Base-by-base conservation (phyloP, 2,888 invertebrate species). In the Plutella xylostella region DNA sequence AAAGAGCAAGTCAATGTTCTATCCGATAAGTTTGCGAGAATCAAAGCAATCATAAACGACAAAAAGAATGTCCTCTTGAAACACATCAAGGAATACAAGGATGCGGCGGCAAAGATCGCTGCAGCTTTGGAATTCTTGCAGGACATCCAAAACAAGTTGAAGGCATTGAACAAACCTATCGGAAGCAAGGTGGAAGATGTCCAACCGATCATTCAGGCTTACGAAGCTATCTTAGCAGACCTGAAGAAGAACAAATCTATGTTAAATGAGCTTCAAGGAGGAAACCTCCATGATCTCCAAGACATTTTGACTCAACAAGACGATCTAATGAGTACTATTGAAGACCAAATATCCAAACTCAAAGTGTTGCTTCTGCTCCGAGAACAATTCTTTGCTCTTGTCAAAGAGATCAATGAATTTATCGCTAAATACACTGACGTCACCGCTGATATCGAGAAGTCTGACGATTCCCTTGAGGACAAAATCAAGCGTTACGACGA, bases 131-230 rank as follows among this genome's bases (percentile, higher is more conserved):
- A 91, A 61, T 93, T 93, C 71, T 87, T 95, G 63, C 89, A 89
- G 45, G 88, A 89, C 55, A 89, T 96, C n/a, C 93, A 96, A 65
- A 89, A 90, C 47, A 92, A 94, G 63, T 72, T 97, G 14, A 91
- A 93, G 53, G 90, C 92, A 47, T 75, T 96, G 2, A 93, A 92
- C 60, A 92, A 91, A 68, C 96, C 96, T 0, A 89, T 96, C 30
- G 96, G 97, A 11, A 91, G 90, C 44, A 90, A 91, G 61, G 91
- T 93, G 1, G 93, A 96, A 63, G 97, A 97, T 67, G 96, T 96
- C 0, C 92, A 94, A 65, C 89, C 90, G n/a, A 86, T 94, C 54
- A 83, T 94, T 20, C 86, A 87, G 30, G 87, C 91, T 1, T 94
- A 94, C 58, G 93, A 94, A 74, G 87, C 88, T 54, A 91, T 95